phyloP scores from a whole-genome alignment of 2,797 vertebrate genomes.

The Enteromius paludinosus region DNA sequence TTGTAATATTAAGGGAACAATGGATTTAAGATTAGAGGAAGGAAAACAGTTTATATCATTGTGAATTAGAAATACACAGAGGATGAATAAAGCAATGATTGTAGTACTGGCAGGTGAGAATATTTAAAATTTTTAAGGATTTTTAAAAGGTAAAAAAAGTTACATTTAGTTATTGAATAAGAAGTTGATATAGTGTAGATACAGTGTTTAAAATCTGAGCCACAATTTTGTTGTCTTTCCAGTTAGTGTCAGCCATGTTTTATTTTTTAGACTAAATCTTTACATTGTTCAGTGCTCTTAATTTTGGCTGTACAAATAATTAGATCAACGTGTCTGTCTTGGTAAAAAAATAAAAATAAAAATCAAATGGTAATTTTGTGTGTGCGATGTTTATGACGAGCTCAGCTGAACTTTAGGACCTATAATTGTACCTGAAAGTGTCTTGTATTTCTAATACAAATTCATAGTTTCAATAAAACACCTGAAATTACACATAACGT shows the following conservation, averaged over 20 bases:
- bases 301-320: conserved; percentile 24
- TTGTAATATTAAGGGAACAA: conserved; percentile 55
- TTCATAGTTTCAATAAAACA: conserved; percentile 27
- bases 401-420: conserved; percentile 12
- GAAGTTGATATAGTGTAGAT: background rate
- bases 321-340: conserved; percentile 9
- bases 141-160: background rate
- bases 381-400: background rate
- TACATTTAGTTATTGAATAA: conserved; percentile 4
- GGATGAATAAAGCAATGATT: conserved; percentile 19
- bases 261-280: conserved; percentile 1
- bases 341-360: too few relatives aligned
- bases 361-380: background rate
- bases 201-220: background rate
- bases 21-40: conserved; percentile 36
- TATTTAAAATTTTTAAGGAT: background rate
- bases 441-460: conserved; percentile 11
- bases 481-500: background rate
- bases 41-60: conserved; percentile 49
- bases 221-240: background rate
- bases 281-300: background rate
- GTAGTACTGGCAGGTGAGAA: conserved; percentile 20
- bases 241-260: background rate
- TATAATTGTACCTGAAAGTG: background rate
- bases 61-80: conserved; percentile 53